These are phyloP conservation scores for Thelaira solivaga DNA, from an alignment of 2,888 invertebrate species.

Conservation along the genomic window DNA sequence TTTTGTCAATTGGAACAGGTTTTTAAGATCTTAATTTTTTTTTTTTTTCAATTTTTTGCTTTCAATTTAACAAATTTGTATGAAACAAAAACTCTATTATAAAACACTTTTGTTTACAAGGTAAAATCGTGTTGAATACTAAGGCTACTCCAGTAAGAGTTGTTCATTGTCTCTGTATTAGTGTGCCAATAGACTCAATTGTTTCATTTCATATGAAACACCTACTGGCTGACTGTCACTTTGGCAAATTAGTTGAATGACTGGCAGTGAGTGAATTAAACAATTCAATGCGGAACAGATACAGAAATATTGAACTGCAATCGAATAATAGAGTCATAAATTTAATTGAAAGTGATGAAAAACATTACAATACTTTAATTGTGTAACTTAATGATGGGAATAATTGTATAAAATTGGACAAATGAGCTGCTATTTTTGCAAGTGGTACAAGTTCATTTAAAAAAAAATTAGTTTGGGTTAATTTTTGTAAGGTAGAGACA, in stretches of 20 bases:
- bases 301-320: slow-evolving; percentile 31
- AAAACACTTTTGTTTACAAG: slow-evolving; percentile 35
- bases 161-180: neutral
- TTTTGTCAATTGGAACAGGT: slow-evolving; percentile 19
- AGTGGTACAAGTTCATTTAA: no score
- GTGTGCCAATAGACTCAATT: neutral
- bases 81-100: slow-evolving; percentile 17
- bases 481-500: no score
- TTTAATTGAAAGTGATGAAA: neutral
- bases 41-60: slow-evolving; percentile 1
- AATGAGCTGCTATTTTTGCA: no score
- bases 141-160: slow-evolving; percentile 4
- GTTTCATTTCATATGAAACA: neutral
- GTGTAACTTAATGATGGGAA: no score
- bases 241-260: neutral
- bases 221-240: neutral
- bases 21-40: slow-evolving; percentile 7
- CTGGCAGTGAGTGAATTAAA: neutral
- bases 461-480: no score
- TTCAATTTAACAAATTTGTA: slow-evolving; percentile 10
- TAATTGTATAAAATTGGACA: neutral
- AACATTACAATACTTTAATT: neutral
- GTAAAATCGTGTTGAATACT: slow-evolving; percentile 31
- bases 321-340: slow-evolving; percentile 18
- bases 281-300: slow-evolving; percentile 35